Evolutionary conservation across 2,113 vertebrate genomes (phyloP), one percentile per base, ranked within the genome.

Genomic region (Eulemur rufifrons): DNA sequence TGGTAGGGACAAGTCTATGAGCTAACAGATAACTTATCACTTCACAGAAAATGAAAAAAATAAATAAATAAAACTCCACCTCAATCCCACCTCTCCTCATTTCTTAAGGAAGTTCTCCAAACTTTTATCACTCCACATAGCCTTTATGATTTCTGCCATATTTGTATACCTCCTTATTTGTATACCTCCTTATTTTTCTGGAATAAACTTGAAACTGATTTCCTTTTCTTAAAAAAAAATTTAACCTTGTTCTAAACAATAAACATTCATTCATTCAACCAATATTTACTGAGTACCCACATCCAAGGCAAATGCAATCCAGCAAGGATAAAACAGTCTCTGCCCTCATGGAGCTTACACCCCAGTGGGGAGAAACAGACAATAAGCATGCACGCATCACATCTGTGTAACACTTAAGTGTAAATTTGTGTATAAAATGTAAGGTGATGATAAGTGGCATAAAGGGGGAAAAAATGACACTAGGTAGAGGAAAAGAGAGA

Each of bases 201-300:
- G 12, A 92, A 64, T 74, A 89, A 89, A 86, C 69, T 80, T 88
- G 47, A 97, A 94, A 94, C 25, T 63, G 56, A 89, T 32, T 69
- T 89, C 34, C 12, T 92, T 90, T 81, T 59, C 56, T 92, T 56
- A 39, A 87, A 68, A 64, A 39, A 45, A 45, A 61, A 20, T 18
- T 47, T 84, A 69, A 73, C 3, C 13, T 61, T 86, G 59, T 91
- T 88, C 50, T 88, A 88, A 82, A 93, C 42, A 86, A 94, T 71
- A 77, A 96, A 61, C 32, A 88, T 45, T 73, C 21, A 74, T 76
- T 85, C 54, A 68, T 42, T 91, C 56, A 88, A 59, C 69, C 86
- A 77, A 83, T 78, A 78, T 93, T 89, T 95, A 73, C 73, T 93
- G 42, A 89, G 47, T 6, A 68, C 66, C 64, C 68, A n/a, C 27